Conservation (phyloP, 2,888 invertebrate genomes). For the Cetonia aurata region DNA sequence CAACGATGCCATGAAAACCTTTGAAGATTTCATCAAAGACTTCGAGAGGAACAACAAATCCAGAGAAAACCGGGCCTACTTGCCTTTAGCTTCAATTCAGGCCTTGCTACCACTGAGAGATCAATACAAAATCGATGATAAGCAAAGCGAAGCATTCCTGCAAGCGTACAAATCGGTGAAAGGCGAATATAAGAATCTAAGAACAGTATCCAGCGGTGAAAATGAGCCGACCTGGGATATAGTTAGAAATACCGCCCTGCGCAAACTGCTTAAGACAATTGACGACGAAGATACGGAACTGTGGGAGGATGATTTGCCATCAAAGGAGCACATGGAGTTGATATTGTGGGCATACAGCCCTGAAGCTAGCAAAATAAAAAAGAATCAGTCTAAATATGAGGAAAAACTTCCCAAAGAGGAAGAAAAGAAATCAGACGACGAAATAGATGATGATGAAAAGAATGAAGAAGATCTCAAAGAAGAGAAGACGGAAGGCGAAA, state of each 20-base stretch:
- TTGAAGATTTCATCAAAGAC: constrained; percentile 81
- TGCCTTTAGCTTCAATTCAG: constrained; percentile 73
- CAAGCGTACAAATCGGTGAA: constrained; percentile 74
- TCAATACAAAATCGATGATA: constrained; percentile 68
- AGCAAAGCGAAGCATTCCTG: constrained; percentile 70
- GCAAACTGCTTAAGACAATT: constrained; percentile 70
- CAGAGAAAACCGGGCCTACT: constrained; percentile 78
- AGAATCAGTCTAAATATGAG: constrained; percentile 66
- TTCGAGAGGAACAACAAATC: constrained; percentile 77
- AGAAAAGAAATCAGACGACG: constrained; percentile 55
- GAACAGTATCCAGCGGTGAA: constrained; percentile 72
- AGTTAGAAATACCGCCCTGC: constrained; percentile 75
- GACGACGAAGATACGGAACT: constrained; percentile 74
- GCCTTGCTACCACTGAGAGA: constrained; percentile 70
- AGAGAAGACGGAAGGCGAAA: constrained; percentile 48
- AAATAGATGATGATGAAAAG: constrained; percentile 48
- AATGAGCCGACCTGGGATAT: constrained; percentile 80
- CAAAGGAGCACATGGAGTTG: constrained; percentile 75
- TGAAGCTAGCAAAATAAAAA: constrained; percentile 77
- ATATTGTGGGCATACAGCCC: constrained; percentile 84
- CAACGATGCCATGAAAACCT: constrained; percentile 77
- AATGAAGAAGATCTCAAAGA: constrained; percentile 47
- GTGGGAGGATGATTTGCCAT: constrained; percentile 77
- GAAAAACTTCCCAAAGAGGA: constrained; percentile 64
- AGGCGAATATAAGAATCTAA: constrained; percentile 81